Conservation (phyloP, 2,888 invertebrate genomes). For the Tyria jacobaeae region DNA sequence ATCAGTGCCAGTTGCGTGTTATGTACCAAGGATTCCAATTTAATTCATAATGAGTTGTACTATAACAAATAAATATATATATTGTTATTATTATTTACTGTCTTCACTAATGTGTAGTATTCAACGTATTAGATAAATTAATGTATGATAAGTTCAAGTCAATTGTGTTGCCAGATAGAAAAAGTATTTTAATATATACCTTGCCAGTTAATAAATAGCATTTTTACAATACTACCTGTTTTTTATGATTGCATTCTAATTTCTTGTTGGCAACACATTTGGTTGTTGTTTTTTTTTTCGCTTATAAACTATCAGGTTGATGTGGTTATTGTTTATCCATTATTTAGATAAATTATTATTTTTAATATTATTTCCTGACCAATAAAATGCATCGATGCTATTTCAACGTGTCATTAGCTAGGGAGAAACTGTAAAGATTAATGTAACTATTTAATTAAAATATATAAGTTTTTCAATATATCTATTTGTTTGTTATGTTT, state of each 20-base stretch:
- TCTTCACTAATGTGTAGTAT: conserved; percentile 65
- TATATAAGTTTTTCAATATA: conserved; percentile 84
- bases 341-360: conserved; percentile 84
- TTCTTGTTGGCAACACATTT: conserved; percentile 63
- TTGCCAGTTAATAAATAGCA: conserved; percentile 50
- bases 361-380: conserved; percentile 81
- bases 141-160: conserved; percentile 51
- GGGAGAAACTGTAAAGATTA: conserved; percentile 85
- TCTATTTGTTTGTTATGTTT: conserved; percentile 40
- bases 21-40: conserved; percentile 71
- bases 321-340: conserved; percentile 79
- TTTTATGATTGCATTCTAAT: conserved; percentile 33
- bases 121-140: conserved; percentile 64
- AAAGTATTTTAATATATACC: conserved; percentile 20
- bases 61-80: conserved; percentile 45
- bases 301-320: conserved; percentile 67
- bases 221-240: conserved; percentile 38
- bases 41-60: conserved; percentile 48
- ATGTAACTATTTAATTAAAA: conserved; percentile 86
- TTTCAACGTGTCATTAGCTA: conserved; percentile 82
- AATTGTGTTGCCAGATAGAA: conserved; percentile 54
- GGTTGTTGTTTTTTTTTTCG: conserved; percentile 56
- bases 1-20: conserved; percentile 37
- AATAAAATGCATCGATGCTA: conserved; percentile 83
- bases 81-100: conserved; percentile 47